Percentiles rank a stretch among this genome's conserved stretches.
phyloP scores from a whole-genome alignment of 1,140 invertebrate species.

The Protaetia brevitarsis region DNA sequence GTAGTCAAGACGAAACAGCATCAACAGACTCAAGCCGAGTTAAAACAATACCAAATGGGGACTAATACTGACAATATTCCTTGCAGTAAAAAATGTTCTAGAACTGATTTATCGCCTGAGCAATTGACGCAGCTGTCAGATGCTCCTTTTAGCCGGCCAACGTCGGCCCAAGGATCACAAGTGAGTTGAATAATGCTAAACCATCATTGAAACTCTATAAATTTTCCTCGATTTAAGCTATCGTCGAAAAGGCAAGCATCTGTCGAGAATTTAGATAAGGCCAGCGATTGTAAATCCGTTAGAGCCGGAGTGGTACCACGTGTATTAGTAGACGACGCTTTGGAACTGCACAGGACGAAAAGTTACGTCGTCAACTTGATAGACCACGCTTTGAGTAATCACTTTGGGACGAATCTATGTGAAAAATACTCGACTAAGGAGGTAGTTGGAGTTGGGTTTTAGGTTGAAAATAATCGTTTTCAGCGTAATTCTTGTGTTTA shows the following conservation, averaged over 20 bases:
- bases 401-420: conserved; percentile 41
- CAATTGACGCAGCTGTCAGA: not conserved
- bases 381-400: conserved; percentile 47
- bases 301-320: not conserved
- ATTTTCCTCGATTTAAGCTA: not conserved
- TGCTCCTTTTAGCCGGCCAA: not conserved
- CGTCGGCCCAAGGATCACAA: not conserved
- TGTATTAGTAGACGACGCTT: conserved; percentile 26
- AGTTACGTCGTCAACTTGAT: conserved; percentile 50
- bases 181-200: not conserved
- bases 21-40: not conserved
- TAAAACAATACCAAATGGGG: not conserved
- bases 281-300: not conserved
- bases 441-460: not conserved
- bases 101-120: not conserved
- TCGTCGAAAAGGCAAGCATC: not conserved
- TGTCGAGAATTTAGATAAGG: not conserved
- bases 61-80: not conserved
- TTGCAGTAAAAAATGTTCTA: not conserved
- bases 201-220: not conserved
- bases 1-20: not conserved
- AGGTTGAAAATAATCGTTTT: not conserved
- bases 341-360: conserved; percentile 50
- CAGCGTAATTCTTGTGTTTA: not conserved
- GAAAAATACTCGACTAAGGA: conserved; percentile 24